Base-by-base conservation (phyloP, 2,888 invertebrate genomes). In the Oxystoma pomonae region DNA sequence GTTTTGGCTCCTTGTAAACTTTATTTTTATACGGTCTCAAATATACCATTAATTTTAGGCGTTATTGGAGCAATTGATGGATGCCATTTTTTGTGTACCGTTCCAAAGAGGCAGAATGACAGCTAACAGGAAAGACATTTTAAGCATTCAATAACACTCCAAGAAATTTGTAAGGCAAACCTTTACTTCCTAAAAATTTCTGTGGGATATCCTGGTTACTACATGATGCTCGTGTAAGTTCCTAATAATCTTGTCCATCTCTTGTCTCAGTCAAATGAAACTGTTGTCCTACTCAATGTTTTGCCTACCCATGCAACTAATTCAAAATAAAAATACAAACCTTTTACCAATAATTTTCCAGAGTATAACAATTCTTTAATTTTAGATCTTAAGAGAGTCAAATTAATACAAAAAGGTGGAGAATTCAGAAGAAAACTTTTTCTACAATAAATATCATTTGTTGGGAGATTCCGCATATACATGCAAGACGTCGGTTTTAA, bases 181-280 rank as follows among this genome's bases (percentile, higher is more conserved):
- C 55, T 58, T 50, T 57, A 58, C 20, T 61, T 57, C 12, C 60
- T 21, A 1, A 61, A 64, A 52, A 57, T 61, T 20, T 60, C 53
- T 20, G 55, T 62, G 20, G 62, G 60, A 51, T 59, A 57, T 57
- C 62, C 62, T 55, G 62, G 62, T 52, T 65, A 50, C 56, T 60
- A 63, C 60, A 62, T 53, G 62, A 65, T 60, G 59, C 22, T 60
- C 55, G 61, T 53, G 60, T 64, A 49, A 57, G 60, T 52, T 49
- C 20, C 20, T 59, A 59, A 20, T 35, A 18, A 50, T 50, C 16
- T 20, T 56, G n/a, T n/a, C n/a, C n/a, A n/a, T n/a, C n/a, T n/a
- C n/a, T n/a, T n/a, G n/a, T n/a, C n/a, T n/a, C n/a, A n/a, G n/a
- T n/a, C n/a, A n/a, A n/a, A n/a, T n/a, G n/a, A n/a, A n/a, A n/a